Conservation (phyloP, 2,888 invertebrate genomes). For the Vannuccia rotundouncinata region DNA sequence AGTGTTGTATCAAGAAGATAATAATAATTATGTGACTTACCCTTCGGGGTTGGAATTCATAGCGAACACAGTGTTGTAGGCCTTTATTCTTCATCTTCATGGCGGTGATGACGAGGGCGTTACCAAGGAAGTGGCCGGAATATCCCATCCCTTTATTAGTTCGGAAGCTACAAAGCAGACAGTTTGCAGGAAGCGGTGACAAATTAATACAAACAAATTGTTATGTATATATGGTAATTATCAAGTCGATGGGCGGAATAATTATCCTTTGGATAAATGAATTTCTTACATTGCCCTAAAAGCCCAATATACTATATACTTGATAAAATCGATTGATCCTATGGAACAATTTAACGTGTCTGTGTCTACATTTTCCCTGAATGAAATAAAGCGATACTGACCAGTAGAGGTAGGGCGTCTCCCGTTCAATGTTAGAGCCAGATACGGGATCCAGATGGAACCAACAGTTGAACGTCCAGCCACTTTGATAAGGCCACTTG, state of each 20-base stretch:
- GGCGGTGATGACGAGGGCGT: slow-evolving; percentile 92
- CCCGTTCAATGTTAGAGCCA: slow-evolving; percentile 86
- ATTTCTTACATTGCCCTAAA: no score
- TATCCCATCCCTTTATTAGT: slow-evolving; percentile 98
- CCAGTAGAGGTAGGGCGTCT: slow-evolving; percentile 94
- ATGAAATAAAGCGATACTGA: slow-evolving; percentile 70
- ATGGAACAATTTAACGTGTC: no score
- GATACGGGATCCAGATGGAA: slow-evolving; percentile 72
- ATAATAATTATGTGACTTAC: no score
- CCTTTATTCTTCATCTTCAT: slow-evolving; percentile 98
- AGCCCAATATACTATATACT: no score
- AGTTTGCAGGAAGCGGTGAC: not conserved
- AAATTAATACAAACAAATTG: not conserved
- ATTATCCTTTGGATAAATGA: no score
- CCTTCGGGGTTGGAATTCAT: slow-evolving; percentile 95
- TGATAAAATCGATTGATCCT: no score
- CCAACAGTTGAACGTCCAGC: slow-evolving; percentile 99
- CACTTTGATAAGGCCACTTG: slow-evolving; percentile 96
- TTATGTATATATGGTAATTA: no score
- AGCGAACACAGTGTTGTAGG: slow-evolving; percentile 98
- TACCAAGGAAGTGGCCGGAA: slow-evolving; percentile 97
- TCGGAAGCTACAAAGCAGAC: slow-evolving; percentile 69
- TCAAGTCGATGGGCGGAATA: no score
- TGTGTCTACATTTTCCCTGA: no score
- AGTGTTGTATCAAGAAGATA: no score